Base-by-base conservation (phyloP, 92 coral and sea anemone species). In the Ricordea florida region DNA sequence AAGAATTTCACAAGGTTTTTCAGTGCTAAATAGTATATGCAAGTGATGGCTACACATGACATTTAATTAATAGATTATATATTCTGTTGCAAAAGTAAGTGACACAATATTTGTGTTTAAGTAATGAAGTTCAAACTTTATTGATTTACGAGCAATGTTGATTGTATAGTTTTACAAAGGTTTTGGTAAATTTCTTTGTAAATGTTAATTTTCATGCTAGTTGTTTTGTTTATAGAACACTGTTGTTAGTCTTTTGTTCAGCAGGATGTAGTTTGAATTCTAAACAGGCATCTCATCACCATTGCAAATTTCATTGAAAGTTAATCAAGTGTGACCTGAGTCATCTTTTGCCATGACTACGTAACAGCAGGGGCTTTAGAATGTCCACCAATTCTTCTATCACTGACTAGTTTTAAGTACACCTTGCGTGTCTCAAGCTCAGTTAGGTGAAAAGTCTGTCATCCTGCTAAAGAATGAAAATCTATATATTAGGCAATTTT, bases 251-350 rank as follows among this genome's bases (percentile, higher is more conserved):
- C 37, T 27, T 55, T 55, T 27, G 37, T 55, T 26, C 20, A 26
- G 5, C 21, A 3, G 13, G 43, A 28, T 50, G 34, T 26, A 23
- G 34, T 16, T 25, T 5, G 8, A 8, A 36, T 14, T 43, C 44
- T 14, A 21, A 30, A 15, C 3, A 40, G 10, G 49, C 0, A 27
- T 3, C 26, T 17, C 30, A 53, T 70, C 28, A 53, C 25, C 77
- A 53, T 53, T 56, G 23, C 77, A 52, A 70, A 70, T 70, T 37
- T 68, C 17, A 21, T 29, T 31, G 41, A 35, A 16, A 25, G 25
- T 38, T 27, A 28, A 37, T 30, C 52, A 70, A 24, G 77, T 53
- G 65, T 70, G 77, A 70, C 64, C 13, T 52, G 8, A 48, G 74
- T 2, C 24, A 5, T 25, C 5, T 27, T 35, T 55, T 55, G 29